Evolutionary conservation across 2,888 invertebrate species (phyloP).

Genomic region (Baccha elongata): DNA sequence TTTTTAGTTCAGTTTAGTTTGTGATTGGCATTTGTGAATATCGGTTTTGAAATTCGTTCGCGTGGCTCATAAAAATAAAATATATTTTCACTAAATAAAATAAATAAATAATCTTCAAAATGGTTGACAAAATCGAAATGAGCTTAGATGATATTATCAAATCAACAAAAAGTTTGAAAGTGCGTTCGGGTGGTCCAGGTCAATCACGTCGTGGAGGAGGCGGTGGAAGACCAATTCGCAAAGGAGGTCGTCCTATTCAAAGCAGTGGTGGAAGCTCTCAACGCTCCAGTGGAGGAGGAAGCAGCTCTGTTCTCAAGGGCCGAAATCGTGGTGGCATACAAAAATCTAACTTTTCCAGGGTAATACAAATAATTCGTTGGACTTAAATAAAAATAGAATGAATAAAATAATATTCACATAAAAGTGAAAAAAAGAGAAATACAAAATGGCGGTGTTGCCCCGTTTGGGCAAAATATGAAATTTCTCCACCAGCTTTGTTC

Average conservation of each 20-base stretch:
- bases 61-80: constrained; percentile 10
- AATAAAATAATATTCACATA: constrained; percentile 25
- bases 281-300: constrained; percentile 80
- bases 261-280: constrained; percentile 80
- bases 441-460: constrained; percentile 64
- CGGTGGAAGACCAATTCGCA: constrained; percentile 83
- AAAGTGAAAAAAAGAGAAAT: constrained; percentile 42
- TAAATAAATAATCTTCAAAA: constrained; percentile 83
- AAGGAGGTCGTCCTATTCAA: constrained; percentile 84
- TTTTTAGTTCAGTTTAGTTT: constrained; percentile 26
- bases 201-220: constrained; percentile 85
- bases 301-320: constrained; percentile 86
- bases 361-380: constrained; percentile 76
- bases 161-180: constrained; percentile 85
- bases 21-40: constrained; percentile 15
- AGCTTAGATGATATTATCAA: constrained; percentile 98
- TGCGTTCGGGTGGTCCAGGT: constrained; percentile 85
- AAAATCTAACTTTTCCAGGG: constrained; percentile 82
- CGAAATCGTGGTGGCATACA: constrained; percentile 88
- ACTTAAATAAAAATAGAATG: constrained; percentile 36
- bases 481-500: constrained; percentile 60
- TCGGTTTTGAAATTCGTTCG: constrained; percentile 8
- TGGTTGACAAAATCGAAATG: constrained; percentile 98
- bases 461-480: constrained; percentile 53
- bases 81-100: background rate